Percentiles rank a stretch among this genome's conserved stretches.
Conservation (phyloP, 2,113 vertebrate species). For the Labeo rohita region DNA sequence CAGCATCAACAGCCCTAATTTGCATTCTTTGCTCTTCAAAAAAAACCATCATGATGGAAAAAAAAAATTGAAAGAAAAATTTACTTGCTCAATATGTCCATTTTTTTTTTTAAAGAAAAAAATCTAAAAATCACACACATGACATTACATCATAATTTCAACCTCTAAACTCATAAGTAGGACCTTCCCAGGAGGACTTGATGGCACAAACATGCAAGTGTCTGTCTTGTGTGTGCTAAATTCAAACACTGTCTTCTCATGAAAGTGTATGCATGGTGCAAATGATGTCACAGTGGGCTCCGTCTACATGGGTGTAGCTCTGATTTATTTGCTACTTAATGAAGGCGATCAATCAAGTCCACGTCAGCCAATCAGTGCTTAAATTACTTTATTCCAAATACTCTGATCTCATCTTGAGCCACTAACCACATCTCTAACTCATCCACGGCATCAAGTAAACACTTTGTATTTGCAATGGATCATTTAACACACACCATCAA, state of each 20-base stretch:
- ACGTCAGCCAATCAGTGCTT: constrained; percentile 32
- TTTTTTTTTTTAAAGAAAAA: not conserved
- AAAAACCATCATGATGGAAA: not conserved
- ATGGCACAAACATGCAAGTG: not conserved
- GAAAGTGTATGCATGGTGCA: not conserved
- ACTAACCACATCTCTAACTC: constrained; percentile 20
- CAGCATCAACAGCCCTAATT: not conserved
- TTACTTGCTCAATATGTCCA: not conserved
- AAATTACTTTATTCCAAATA: constrained; percentile 38
- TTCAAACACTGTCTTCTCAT: constrained; percentile 7
- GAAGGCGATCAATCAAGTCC: constrained; percentile 18
- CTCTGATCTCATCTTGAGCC: constrained; percentile 41
- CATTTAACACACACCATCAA: not conserved
- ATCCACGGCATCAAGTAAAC: constrained; percentile 31
- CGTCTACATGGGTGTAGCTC: constrained; percentile 20
- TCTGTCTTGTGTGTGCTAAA: not conserved
- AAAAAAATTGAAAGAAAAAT: not conserved
- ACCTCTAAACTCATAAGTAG: not conserved
- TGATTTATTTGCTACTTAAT: constrained; percentile 44
- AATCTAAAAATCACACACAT: not conserved
- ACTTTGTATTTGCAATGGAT: constrained; percentile 44
- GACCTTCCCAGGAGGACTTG: not conserved
- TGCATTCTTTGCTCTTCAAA: not conserved
- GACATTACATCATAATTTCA: not conserved
- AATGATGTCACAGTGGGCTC: constrained; percentile 50